phyloP scores from a whole-genome alignment of 2,888 invertebrate genomes.

The Gerris lacustris region DNA sequence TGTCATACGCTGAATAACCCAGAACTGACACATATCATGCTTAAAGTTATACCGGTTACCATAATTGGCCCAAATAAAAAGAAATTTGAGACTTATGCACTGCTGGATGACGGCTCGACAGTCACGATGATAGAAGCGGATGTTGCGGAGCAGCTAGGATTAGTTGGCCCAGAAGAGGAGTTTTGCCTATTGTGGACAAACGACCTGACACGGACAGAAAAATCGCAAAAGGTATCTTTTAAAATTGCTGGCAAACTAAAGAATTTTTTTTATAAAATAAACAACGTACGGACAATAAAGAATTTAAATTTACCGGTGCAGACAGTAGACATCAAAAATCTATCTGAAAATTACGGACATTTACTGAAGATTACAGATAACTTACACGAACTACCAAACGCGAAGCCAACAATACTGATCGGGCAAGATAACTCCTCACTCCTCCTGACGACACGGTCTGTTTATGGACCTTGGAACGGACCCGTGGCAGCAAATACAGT shows the following conservation, averaged over 20 bases:
- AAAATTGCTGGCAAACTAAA: background rate
- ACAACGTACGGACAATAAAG: conserved; percentile 7
- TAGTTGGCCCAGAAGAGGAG: background rate
- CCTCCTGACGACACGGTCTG: background rate
- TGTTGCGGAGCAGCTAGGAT: conserved; percentile 11
- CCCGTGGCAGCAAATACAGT: background rate
- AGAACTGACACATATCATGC: conserved; percentile 36
- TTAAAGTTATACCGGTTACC: conserved; percentile 37
- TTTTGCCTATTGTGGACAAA: conserved; percentile 5
- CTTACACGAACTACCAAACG: background rate
- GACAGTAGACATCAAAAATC: background rate
- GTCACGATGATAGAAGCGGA: conserved; percentile 19
- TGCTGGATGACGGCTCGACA: conserved; percentile 24
- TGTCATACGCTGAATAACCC: no score
- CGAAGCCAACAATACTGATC: background rate
- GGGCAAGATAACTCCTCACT: background rate
- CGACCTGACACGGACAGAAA: conserved; percentile 7
- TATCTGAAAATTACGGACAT: conserved; percentile 3
- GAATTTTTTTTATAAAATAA: background rate
- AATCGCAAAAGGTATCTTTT: conserved; percentile 7
- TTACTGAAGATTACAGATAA: background rate
- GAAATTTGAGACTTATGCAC: conserved; percentile 13
- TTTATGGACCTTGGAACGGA: background rate
- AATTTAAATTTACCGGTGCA: conserved; percentile 8
- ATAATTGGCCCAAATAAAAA: background rate